Conservation (phyloP, 1,140 invertebrate genomes). For the Drosophila malerkotliana region DNA sequence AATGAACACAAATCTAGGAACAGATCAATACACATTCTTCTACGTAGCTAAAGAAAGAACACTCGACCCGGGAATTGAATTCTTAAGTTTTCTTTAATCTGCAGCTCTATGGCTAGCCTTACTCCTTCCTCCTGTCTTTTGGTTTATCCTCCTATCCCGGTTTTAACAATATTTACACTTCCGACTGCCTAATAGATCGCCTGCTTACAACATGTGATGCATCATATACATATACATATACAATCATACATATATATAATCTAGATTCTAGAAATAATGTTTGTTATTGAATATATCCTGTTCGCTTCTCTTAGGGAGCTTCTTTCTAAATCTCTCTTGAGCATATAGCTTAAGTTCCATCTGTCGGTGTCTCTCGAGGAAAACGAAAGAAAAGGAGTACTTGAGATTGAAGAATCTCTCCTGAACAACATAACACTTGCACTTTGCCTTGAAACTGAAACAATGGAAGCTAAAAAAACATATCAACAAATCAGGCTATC, state of each 20-base stretch:
- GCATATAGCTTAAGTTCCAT: conserved; percentile 3
- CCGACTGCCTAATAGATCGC: conserved; percentile 56
- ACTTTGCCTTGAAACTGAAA: conserved; percentile 55
- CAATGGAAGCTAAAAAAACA: conserved; percentile 38
- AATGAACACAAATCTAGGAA: conserved; percentile 53
- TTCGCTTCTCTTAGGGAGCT: conserved; percentile 14
- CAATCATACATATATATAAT: conserved; percentile 34
- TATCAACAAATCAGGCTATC: conserved; percentile 61
- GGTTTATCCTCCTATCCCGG: conserved; percentile 4
- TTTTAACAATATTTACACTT: conserved; percentile 78
- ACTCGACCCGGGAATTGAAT: conserved; percentile 35
- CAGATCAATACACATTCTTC: conserved; percentile 32
- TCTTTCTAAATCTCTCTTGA: conserved; percentile 12
- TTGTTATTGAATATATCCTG: conserved; percentile 32
- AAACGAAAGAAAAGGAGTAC: conserved; percentile 41
- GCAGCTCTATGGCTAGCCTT: conserved; percentile 42
- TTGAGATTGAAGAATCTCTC: conserved; percentile 38
- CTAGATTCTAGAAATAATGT: conserved; percentile 36
- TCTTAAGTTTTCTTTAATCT: conserved; percentile 64
- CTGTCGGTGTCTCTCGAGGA: conserved; percentile 4
- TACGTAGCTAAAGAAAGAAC: conserved; percentile 30
- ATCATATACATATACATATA: conserved; percentile 42
- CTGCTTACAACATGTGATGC: conserved; percentile 67
- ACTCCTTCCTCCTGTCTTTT: conserved; percentile 11
- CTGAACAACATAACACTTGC: conserved; percentile 67